A percentile compares a stretch with the other conserved stretches of the same genome.
Evolutionary conservation across 2,113 vertebrate genomes (phyloP).

Genomic region (Fregata magnificens): DNA sequence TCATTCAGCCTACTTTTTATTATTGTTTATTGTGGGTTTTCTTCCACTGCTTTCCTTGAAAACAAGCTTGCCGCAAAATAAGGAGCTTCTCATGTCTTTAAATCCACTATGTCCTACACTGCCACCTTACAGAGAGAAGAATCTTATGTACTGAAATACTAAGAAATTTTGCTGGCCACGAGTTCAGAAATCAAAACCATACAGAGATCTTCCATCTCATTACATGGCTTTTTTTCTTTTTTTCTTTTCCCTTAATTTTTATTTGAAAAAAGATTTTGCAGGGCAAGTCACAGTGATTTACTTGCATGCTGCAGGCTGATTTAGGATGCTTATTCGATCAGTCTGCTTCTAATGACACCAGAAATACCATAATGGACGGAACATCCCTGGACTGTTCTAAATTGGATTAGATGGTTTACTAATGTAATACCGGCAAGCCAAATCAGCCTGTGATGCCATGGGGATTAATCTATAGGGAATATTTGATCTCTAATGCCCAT

Average conservation of each 20-base stretch:
- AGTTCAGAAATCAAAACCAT: background rate
- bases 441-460: conserved; percentile 68
- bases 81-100: background rate
- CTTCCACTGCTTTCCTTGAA: background rate
- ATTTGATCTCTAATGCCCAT: conserved; percentile 51
- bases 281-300: conserved; percentile 19
- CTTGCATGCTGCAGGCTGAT: conserved; percentile 40
- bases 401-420: conserved; percentile 75
- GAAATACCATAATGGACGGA: conserved; percentile 69
- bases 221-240: background rate
- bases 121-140: background rate
- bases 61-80: background rate
- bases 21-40: background rate
- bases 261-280: background rate
- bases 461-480: conserved; percentile 66
- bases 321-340: conserved; percentile 66
- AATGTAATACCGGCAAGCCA: conserved; percentile 67
- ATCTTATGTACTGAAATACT: background rate
- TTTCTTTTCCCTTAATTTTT: background rate
- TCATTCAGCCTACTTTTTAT: conserved; percentile 1
- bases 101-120: background rate
- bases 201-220: background rate
- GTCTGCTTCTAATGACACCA: conserved; percentile 70
- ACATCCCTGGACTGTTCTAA: conserved; percentile 66
- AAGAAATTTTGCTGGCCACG: background rate